Percentiles rank a stretch among this genome's conserved stretches.
These are phyloP conservation scores for Hetaerina americana DNA, from an alignment of 1,140 invertebrate species.

Conservation along the genomic window DNA sequence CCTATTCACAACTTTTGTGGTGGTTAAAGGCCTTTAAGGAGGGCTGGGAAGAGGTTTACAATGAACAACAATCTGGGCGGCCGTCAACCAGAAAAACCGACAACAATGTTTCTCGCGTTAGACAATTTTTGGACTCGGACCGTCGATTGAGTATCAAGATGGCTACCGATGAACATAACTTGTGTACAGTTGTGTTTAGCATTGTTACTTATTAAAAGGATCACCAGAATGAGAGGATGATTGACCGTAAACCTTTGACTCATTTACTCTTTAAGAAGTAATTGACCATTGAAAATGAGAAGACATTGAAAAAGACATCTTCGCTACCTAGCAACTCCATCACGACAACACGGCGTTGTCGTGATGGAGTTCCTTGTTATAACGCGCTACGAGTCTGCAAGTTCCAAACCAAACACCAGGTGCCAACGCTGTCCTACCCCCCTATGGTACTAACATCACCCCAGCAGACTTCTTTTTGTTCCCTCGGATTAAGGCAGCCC, in stretches of 20 bases:
- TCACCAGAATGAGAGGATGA: not conserved
- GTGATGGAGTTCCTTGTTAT: too few species aligned
- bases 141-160: conserved; percentile 11
- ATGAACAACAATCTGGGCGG: conserved; percentile 9
- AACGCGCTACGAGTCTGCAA: not conserved
- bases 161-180: not conserved
- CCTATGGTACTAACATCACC: not conserved
- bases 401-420: not conserved
- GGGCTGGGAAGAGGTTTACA: not conserved
- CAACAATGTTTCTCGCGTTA: conserved; percentile 8
- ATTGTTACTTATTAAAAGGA: not conserved
- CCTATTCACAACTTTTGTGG: not conserved
- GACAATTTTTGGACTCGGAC: conserved; percentile 9
- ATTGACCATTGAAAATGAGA: not conserved
- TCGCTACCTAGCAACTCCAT: not conserved
- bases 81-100: conserved; percentile 6
- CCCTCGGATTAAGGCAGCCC: not conserved
- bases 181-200: not conserved
- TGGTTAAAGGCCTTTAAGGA: not conserved
- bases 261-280: not conserved
- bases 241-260: not conserved
- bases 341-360: not conserved
- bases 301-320: not conserved
- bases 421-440: not conserved
- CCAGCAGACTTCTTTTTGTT: not conserved